phyloP scores from a whole-genome alignment of 2,797 vertebrate species.

The Hydrophis major region DNA sequence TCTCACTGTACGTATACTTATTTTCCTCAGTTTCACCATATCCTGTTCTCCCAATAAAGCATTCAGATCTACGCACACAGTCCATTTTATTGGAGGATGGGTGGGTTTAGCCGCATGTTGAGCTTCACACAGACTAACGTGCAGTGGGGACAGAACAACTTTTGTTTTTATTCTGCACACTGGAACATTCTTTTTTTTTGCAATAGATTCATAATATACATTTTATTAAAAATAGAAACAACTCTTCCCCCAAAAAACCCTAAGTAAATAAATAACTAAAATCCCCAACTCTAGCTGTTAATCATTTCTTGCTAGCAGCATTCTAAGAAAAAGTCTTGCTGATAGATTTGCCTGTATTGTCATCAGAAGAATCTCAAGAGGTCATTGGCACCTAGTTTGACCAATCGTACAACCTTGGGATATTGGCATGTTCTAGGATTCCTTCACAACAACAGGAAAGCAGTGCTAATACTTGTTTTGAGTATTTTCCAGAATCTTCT shows the following conservation, averaged over 20 bases:
- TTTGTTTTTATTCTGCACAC: neutral
- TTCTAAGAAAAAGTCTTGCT: neutral
- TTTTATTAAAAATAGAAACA: neutral
- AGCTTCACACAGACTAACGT: no score
- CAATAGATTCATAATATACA: neutral
- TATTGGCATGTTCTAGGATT: neutral
- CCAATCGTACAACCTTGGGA: neutral
- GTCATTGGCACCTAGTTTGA: neutral
- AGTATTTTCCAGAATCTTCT: neutral
- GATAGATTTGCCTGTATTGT: neutral
- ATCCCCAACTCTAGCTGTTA: neutral
- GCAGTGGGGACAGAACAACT: neutral
- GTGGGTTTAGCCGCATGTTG: no score
- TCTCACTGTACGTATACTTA: no score
- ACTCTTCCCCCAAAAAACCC: neutral
- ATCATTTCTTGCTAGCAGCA: neutral
- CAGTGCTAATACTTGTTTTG: neutral
- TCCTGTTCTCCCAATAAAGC: no score
- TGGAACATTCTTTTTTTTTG: neutral
- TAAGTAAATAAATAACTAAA: neutral
- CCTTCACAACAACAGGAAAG: neutral
- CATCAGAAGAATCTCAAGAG: neutral
- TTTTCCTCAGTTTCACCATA: no score
- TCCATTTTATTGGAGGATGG: no score
- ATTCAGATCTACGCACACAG: no score